phyloP scores from a whole-genome alignment of 1,140 invertebrate species.

The Scaptomyza montana region DNA sequence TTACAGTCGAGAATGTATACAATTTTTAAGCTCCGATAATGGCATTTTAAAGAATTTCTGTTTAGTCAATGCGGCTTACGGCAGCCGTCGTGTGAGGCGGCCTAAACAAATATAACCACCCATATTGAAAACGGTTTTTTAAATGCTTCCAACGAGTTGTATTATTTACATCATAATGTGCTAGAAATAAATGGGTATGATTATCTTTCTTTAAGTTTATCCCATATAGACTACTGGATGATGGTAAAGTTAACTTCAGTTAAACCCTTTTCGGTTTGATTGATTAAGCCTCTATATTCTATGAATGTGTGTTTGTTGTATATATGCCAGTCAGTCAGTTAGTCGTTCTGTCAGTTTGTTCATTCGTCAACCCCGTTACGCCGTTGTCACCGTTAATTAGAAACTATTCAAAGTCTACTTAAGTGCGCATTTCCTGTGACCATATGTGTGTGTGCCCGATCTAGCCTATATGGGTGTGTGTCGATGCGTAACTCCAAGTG shows the following conservation, averaged over 20 bases:
- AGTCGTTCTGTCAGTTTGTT: slow-evolving; percentile 31
- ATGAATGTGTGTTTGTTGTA: too few species aligned
- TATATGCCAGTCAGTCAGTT: slow-evolving; percentile 12
- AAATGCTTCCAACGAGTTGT: slow-evolving; percentile 34
- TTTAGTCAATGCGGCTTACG: slow-evolving; percentile 37
- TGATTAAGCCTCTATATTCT: not conserved
- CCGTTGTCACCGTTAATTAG: slow-evolving; percentile 76
- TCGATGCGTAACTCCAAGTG: slow-evolving; percentile 66
- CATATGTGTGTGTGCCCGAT: slow-evolving; percentile 26
- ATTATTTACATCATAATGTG: slow-evolving; percentile 59
- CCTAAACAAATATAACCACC: slow-evolving; percentile 47
- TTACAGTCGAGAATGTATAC: slow-evolving; percentile 51
- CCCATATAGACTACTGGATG: too few species aligned
- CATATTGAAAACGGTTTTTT: slow-evolving; percentile 62
- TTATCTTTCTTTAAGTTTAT: too few species aligned
- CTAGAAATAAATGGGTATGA: not conserved
- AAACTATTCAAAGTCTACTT: slow-evolving; percentile 81
- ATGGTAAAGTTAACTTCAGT: not conserved
- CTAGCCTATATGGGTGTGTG: slow-evolving; percentile 50
- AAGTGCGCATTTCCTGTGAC: slow-evolving; percentile 73
- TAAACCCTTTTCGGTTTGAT: slow-evolving; percentile 1
- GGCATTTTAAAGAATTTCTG: slow-evolving; percentile 78
- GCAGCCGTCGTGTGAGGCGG: slow-evolving; percentile 63
- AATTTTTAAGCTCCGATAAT: slow-evolving; percentile 73
- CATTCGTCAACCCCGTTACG: slow-evolving; percentile 66